Evolutionary conservation across 2,888 invertebrate species (phyloP).

Genomic region (Andrena flavipes): DNA sequence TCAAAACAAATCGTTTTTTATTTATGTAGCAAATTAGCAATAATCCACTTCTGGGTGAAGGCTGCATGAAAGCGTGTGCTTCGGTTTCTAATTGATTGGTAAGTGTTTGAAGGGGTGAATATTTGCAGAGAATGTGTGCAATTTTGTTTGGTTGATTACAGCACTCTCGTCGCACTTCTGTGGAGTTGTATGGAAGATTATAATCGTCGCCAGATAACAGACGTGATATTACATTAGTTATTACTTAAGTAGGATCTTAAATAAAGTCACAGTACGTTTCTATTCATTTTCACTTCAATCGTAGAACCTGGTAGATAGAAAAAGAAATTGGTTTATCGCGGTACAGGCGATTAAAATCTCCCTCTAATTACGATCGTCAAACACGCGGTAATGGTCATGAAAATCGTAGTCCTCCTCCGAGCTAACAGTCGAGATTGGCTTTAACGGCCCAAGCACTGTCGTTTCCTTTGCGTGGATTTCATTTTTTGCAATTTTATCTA

Average conservation of each 20-base stretch:
- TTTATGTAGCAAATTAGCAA: no score
- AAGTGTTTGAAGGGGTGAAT: no score
- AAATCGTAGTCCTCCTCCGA: slow-evolving; percentile 1
- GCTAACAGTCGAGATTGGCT: slow-evolving; percentile 6
- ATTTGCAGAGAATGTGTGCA: no score
- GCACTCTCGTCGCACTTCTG: background rate
- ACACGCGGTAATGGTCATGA: slow-evolving; percentile 2
- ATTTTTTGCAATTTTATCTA: background rate
- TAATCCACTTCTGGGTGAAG: background rate
- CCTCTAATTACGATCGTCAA: slow-evolving; percentile 18
- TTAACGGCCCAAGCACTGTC: background rate
- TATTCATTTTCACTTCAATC: slow-evolving; percentile 9
- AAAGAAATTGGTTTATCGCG: slow-evolving; percentile 18
- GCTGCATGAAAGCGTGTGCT: background rate
- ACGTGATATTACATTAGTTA: no score
- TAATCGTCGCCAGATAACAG: no score
- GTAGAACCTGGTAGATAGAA: background rate
- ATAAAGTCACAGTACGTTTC: background rate
- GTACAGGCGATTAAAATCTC: slow-evolving; percentile 42
- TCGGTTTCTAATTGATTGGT: no score
- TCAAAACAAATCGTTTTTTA: no score
- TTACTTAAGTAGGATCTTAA: no score
- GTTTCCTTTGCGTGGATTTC: background rate
- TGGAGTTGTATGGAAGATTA: no score
- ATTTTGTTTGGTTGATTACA: background rate